Base-by-base conservation (phyloP, 2,113 vertebrate species). In the Chaenogobius annularis region DNA sequence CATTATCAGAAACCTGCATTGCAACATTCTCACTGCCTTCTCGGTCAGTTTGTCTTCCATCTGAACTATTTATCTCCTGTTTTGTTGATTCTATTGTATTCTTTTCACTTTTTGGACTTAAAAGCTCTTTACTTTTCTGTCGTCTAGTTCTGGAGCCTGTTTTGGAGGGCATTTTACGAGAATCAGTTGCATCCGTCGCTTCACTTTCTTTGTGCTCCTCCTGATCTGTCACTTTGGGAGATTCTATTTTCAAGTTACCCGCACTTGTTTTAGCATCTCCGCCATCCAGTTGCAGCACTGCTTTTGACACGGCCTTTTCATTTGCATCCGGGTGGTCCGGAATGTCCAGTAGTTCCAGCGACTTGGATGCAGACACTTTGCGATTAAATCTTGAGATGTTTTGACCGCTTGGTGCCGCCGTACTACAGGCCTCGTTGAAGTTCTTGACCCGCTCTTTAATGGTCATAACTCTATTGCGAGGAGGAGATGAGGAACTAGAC, bases 281-380 rank as follows among this genome's bases (percentile, higher is more conserved):
- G 65, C 66, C 69, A 7, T 83, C 87, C 55, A 80, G 81, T 89
- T 88, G 81, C 14, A 66, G 22, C 61, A 72, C 58, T 70, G 74
- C 81, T 70, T 78, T 66, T 40, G 84, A 59, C 58, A 48, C 50
- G n/a, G 13, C 73, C 13, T 68, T 74, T 31, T 75, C 74, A 48
- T 65, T 81, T 1, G 62, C 11, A 83, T 85, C 83, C 68, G 63
- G 90, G 88, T 87, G 75, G 69, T 50, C 91, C 82, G 80, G 90
- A 89, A 15, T 9, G 43, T 82, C 89, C 67, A 73, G 87, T 85
- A 44, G n/a, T 5, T 87, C 46, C 26, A 22, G 46, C 19, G 73
- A 67, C 72, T 77, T 65, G 17, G 73, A 77, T 37, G 44, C 20
- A 43, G 47, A 50, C 7, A 43, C 69, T 50, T 80, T 70, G 19